phyloP scores from a whole-genome alignment of 2,113 vertebrate species.

The Cyphomyrus plagiostoma region DNA sequence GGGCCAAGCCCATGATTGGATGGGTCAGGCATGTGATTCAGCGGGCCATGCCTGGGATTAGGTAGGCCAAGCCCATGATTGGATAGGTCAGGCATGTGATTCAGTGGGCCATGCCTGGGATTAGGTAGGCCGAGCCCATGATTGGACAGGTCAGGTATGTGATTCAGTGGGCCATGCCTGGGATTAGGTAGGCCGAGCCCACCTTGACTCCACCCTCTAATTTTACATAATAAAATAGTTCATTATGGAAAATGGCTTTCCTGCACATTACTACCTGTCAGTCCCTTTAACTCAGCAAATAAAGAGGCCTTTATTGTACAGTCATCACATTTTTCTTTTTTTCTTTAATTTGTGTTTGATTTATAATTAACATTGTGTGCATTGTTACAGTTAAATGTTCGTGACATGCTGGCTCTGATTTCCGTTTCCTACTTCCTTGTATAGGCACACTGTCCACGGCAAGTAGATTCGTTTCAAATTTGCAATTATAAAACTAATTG shows the following conservation, averaged over 20 bases:
- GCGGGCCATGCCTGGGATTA: too few relatives aligned
- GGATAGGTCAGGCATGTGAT: background rate
- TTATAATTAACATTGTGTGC: constrained; percentile 1
- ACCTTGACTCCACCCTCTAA: background rate
- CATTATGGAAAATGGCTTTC: constrained; percentile 1
- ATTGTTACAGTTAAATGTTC: background rate
- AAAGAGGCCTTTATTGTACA: background rate
- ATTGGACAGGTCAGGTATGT: background rate
- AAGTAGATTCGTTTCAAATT: constrained; percentile 5
- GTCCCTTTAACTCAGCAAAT: background rate
- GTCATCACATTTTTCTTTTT: background rate
- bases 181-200: background rate
- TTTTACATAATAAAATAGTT: background rate
- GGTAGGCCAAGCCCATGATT: too few relatives aligned
- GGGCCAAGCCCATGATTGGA: background rate
- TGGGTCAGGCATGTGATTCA: too few relatives aligned
- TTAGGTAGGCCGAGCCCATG: background rate
- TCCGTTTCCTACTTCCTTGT: background rate
- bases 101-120: background rate
- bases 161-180: background rate
- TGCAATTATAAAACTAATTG: constrained; percentile 8
- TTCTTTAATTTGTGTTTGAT: background rate
- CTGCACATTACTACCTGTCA: background rate
- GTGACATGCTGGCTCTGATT: background rate
- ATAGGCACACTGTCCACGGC: background rate